Evolutionary conservation across 2,113 vertebrate species (phyloP), one percentile per base, ranked within the genome.

Genomic region (Psophia crepitans): DNA sequence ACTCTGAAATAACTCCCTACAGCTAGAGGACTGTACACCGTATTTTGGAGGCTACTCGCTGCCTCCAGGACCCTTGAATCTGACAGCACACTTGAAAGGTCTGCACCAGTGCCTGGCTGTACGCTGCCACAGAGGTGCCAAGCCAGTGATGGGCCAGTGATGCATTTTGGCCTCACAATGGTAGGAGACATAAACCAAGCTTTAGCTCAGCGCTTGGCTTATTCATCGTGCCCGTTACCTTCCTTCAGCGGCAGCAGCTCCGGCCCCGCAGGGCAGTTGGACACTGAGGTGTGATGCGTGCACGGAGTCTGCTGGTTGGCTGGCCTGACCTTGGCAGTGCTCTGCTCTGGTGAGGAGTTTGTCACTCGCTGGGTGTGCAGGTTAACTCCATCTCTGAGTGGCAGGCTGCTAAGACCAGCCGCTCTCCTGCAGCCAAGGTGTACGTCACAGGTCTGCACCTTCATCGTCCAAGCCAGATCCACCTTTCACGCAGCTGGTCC

Each of bases 251-350:
- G 39, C 39, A 60, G 39, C 65, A 61, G 37, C 51, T 53, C 33
- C 58, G 26, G 37, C 24, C 44, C 49, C 28, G 6, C 4, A 2
- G 32, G 7, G 30, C 32, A 33, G 65, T 58, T 8, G 17, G 58
- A 32, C 1, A 2, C 12, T 12, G 8, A 61, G 24, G 41, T 2
- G 22, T 3, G 0, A 10, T 12, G 30, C 21, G 8, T 3, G 5
- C 3, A 0, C 2, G 1, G 51, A 8, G 4, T 8, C 9, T 2
- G n/a, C 8, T 53, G 28, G 7, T 1, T 7, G 5, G 73, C 71
- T 54, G n/a, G 5, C 28, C 44, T 39, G 51, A 21, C 26, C n/a
- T 35, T 7, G 5, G 60, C 80, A 89, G 53, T 17, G 11, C 23
- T 43, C 44, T 48, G 46, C 53, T 73, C n/a, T 33, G 58, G 58